Conservation (phyloP, 1,140 invertebrate species). For the Polypedilum pembai region DNA sequence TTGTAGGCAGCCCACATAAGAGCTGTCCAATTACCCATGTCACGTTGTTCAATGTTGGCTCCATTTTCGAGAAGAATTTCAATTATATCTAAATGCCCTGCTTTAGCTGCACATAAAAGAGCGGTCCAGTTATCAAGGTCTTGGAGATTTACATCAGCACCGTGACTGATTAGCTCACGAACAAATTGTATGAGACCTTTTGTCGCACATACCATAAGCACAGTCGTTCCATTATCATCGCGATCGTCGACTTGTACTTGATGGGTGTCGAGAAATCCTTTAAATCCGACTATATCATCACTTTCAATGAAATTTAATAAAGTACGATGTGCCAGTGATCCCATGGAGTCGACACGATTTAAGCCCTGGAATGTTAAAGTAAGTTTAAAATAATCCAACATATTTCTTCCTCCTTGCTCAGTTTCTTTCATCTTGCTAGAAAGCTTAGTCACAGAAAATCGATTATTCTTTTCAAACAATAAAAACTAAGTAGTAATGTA, state of each 20-base stretch:
- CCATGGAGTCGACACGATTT: conserved; percentile 69
- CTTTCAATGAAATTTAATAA: conserved; percentile 70
- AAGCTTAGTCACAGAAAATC: conserved; percentile 1
- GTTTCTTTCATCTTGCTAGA: too few species aligned
- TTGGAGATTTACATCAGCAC: conserved; percentile 82
- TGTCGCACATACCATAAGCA: conserved; percentile 79
- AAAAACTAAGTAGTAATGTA: too few species aligned
- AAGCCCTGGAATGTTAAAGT: conserved; percentile 36
- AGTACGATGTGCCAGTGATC: conserved; percentile 72
- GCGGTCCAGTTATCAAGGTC: conserved; percentile 93
- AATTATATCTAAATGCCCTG: conserved; percentile 77
- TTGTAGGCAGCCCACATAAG: conserved; percentile 98
- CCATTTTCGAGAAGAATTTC: conserved; percentile 78
- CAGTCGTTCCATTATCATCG: conserved; percentile 90
- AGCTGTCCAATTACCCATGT: conserved; percentile 93
- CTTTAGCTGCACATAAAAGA: conserved; percentile 81
- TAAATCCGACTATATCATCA: conserved; percentile 70
- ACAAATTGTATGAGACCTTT: conserved; percentile 75
- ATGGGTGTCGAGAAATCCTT: conserved; percentile 72
- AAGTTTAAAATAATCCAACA: not conserved
- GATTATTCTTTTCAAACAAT: conserved; percentile 1
- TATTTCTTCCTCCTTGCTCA: not conserved
- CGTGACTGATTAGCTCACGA: conserved; percentile 70
- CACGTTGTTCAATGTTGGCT: conserved; percentile 80
- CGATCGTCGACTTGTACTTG: conserved; percentile 77